Percentiles rank a stretch among this genome's conserved stretches.
Evolutionary conservation across 2,113 vertebrate species (phyloP).

Genomic region (Hydrolagus affinis): DNA sequence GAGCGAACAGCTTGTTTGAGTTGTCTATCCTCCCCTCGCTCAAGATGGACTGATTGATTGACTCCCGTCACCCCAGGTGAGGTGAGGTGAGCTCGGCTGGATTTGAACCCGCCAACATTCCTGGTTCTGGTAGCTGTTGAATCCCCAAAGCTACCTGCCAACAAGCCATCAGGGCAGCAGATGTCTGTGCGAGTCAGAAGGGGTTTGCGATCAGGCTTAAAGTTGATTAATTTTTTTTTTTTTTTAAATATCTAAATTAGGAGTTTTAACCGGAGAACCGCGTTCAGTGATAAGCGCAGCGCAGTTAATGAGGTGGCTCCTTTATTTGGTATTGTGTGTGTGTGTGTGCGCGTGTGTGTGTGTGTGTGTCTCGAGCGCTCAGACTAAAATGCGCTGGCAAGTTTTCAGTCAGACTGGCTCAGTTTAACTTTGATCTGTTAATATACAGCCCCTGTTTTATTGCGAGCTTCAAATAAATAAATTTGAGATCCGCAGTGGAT

Average conservation of each 20-base stretch:
- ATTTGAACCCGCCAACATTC: too few species aligned
- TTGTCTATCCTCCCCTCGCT: too few species aligned
- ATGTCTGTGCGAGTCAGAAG: not conserved
- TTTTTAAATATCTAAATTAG: too few species aligned
- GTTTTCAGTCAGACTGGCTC: not conserved
- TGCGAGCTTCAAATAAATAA: not conserved
- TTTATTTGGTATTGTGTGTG: not conserved
- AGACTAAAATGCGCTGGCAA: not conserved
- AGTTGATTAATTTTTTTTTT: constrained; percentile 10
- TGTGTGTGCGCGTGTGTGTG: not conserved
- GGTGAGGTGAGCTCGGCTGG: too few species aligned
- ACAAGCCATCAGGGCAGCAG: not conserved
- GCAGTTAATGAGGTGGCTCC: not conserved
- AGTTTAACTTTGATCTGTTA: constrained; percentile 13
- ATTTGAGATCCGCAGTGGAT: not conserved
- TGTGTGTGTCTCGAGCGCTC: not conserved
- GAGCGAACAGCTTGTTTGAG: too few species aligned
- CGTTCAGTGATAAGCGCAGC: not conserved
- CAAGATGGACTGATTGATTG: too few species aligned
- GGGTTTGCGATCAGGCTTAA: not conserved
- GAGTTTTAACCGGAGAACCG: not conserved
- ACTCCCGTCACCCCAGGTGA: too few species aligned
- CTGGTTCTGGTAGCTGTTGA: too few species aligned
- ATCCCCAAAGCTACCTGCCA: too few species aligned
- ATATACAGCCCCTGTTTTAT: not conserved